These are phyloP conservation scores for Lepus oiostolus DNA, from an alignment of 2,797 vertebrate genomes.

Conservation along the genomic window DNA sequence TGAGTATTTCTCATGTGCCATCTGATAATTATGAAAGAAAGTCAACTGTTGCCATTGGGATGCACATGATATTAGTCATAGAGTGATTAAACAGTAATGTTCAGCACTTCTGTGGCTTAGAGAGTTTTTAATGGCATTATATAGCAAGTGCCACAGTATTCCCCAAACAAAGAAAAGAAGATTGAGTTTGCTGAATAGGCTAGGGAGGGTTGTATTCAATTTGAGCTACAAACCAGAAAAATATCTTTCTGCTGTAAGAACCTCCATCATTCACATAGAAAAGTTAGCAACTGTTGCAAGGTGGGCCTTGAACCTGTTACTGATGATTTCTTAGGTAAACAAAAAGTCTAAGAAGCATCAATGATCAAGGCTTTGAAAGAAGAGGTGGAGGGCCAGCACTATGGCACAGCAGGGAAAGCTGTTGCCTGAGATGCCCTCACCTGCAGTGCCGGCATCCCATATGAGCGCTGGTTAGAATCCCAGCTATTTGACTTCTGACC, in stretches of 20 bases:
- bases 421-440: too few relatives aligned
- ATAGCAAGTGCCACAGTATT: neutral
- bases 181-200: neutral
- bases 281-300: neutral
- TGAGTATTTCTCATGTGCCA: slow-evolving; percentile 6
- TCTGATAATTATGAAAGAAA: slow-evolving; percentile 48
- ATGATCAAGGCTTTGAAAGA: neutral
- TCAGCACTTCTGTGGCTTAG: neutral
- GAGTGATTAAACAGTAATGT: slow-evolving; percentile 38
- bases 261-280: slow-evolving; percentile 3
- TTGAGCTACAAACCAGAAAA: neutral
- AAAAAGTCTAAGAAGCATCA: neutral
- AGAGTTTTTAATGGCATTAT: slow-evolving; percentile 28
- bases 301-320: neutral
- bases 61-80: neutral
- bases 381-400: neutral
- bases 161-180: neutral
- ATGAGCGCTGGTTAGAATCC: too few relatives aligned
- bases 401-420: too few relatives aligned
- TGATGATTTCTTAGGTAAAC: neutral
- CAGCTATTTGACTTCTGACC: too few relatives aligned
- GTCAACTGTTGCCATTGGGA: neutral
- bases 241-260: neutral
- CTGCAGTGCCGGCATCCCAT: too few relatives aligned
- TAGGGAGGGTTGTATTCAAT: neutral